phyloP scores from a whole-genome alignment of 2,113 vertebrate genomes.

The Columba livia region DNA sequence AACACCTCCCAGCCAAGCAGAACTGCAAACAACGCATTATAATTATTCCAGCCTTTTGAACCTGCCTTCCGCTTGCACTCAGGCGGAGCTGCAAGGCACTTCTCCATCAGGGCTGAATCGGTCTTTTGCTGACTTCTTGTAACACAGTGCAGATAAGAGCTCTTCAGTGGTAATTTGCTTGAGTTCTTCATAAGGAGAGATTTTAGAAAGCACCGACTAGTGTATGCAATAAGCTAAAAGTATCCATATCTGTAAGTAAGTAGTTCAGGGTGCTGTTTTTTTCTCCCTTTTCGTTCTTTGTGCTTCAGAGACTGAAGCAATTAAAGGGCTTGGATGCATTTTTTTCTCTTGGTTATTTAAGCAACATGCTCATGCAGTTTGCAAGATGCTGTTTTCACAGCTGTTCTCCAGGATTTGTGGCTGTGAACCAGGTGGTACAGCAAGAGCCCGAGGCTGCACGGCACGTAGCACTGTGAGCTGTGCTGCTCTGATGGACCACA shows the following conservation, averaged over 20 bases:
- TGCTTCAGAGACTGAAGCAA: neutral
- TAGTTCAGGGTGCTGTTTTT: neutral
- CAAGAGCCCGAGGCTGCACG: accelerated
- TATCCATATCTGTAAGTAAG: neutral
- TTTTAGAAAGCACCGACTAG: conserved; percentile 7
- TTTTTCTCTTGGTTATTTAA: neutral
- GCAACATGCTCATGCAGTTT: neutral
- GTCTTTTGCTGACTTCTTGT: conserved; percentile 25
- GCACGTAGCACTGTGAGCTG: accelerated
- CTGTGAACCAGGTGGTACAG: neutral
- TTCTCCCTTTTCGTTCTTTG: neutral
- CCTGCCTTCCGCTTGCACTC: neutral
- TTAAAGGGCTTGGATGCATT: neutral
- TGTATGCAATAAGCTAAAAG: neutral
- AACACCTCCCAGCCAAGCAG: conserved; percentile 54
- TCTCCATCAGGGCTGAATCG: conserved; percentile 26
- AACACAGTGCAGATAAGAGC: conserved; percentile 23
- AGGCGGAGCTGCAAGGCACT: neutral
- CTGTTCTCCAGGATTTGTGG: neutral
- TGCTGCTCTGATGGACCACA: neutral
- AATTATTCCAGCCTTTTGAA: conserved; percentile 47
- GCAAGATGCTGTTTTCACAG: neutral
- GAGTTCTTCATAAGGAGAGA: conserved; percentile 33
- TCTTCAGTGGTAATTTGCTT: conserved; percentile 53
- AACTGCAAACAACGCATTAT: conserved; percentile 60